phyloP scores from a whole-genome alignment of 1,140 invertebrate genomes.

The Eurosta solidaginis region DNA sequence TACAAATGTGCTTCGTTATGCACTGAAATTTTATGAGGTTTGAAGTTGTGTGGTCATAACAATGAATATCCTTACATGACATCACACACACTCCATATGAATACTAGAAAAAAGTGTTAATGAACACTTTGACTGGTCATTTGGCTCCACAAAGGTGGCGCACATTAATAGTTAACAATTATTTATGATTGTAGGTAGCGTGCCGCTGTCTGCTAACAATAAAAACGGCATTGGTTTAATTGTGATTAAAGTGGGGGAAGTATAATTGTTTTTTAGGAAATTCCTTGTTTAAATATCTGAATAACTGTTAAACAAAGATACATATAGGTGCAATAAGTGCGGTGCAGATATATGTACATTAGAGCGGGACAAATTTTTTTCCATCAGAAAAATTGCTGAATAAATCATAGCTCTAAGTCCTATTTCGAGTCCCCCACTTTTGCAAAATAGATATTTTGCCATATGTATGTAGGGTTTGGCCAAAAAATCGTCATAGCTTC shows the following conservation, averaged over 20 bases:
- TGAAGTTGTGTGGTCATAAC: conserved; percentile 23
- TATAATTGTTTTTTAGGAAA: not conserved
- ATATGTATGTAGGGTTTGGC: no score
- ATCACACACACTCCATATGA: not conserved
- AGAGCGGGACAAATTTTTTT: no score
- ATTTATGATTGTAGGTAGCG: conserved; percentile 17
- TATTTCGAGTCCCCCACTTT: no score
- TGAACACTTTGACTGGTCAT: conserved; percentile 1
- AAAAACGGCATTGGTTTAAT: not conserved
- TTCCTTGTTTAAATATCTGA: not conserved
- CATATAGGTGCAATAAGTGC: no score
- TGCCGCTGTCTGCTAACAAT: not conserved
- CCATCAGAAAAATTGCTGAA: no score
- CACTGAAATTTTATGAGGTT: conserved; percentile 14
- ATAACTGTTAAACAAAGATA: no score
- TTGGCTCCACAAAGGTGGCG: not conserved
- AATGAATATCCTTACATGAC: conserved; percentile 24
- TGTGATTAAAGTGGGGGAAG: not conserved
- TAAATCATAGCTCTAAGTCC: no score
- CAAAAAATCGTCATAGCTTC: no score
- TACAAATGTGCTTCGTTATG: not conserved
- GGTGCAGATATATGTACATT: no score
- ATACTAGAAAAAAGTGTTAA: conserved; percentile 4
- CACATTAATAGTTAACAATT: conserved; percentile 20
- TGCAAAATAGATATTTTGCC: no score